A percentile compares a stretch with the other conserved stretches of the same genome.
Evolutionary conservation across 2,113 vertebrate species (phyloP).

Genomic region (Antennarius striatus): DNA sequence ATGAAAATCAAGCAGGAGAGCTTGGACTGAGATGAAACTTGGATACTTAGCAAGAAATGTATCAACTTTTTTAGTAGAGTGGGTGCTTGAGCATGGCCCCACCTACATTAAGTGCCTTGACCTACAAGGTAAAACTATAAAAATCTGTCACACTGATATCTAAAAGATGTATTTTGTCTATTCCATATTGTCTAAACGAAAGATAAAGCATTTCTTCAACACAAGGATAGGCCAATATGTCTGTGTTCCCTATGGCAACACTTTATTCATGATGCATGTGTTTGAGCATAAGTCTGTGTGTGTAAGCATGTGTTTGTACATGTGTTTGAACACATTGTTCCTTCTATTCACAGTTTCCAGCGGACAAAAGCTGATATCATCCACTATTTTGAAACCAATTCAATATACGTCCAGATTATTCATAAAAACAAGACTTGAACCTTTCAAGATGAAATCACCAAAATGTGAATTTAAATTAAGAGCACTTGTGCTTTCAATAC

Average conservation of each 20-base stretch:
- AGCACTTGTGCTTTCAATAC: not conserved
- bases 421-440: slow-evolving; percentile 13
- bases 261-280: slow-evolving; percentile 37
- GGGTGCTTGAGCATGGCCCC: not conserved
- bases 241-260: not conserved
- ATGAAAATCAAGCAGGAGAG: slow-evolving; percentile 8
- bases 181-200: slow-evolving; percentile 18
- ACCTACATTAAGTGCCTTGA: not conserved
- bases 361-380: slow-evolving; percentile 69
- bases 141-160: slow-evolving; percentile 20
- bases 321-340: slow-evolving; percentile 82
- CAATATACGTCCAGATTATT: not conserved
- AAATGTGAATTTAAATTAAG: no score
- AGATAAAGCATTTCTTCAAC: slow-evolving; percentile 22
- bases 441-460: no score
- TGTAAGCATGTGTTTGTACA: slow-evolving; percentile 22
- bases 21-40: slow-evolving; percentile 5
- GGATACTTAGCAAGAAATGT: slow-evolving; percentile 18
- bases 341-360: slow-evolving; percentile 76
- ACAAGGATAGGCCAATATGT: slow-evolving; percentile 2
- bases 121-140: slow-evolving; percentile 18
- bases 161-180: slow-evolving; percentile 13
- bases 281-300: slow-evolving; percentile 71
- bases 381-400: slow-evolving; percentile 67
- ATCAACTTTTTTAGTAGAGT: slow-evolving; percentile 2